A percentile compares a stretch with the other conserved stretches of the same genome.
Evolutionary conservation across 2,113 vertebrate genomes (phyloP).

Genomic region (Hippocampus mohnikei): DNA sequence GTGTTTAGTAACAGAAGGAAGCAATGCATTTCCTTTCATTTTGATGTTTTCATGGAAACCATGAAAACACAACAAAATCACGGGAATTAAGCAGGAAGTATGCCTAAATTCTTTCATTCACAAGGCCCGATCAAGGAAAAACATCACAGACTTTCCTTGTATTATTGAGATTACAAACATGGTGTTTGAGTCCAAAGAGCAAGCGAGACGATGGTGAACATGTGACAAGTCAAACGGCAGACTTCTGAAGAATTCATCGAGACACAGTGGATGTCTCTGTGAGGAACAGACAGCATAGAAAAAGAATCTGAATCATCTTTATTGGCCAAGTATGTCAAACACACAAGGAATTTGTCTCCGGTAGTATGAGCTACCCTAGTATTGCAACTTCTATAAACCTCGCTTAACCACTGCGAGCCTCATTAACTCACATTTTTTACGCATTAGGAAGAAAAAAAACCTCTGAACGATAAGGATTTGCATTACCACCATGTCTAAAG

Average conservation of each 20-base stretch:
- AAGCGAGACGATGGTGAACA: conserved; percentile 29
- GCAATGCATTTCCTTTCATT: conserved; percentile 31
- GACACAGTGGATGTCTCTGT: conserved; percentile 59
- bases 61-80: conserved; percentile 25
- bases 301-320: conserved; percentile 2
- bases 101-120: conserved; percentile 57
- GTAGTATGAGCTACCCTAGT: too few relatives aligned
- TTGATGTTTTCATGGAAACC: conserved; percentile 29
- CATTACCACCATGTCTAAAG: neutral
- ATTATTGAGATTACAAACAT: conserved; percentile 43
- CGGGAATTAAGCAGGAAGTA: conserved; percentile 39
- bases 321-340: too few relatives aligned
- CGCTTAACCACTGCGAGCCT: conserved; percentile 13
- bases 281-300: conserved; percentile 39
- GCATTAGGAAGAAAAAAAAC: too few relatives aligned
- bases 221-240: conserved; percentile 54
- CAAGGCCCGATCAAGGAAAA: conserved; percentile 52
- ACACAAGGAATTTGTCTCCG: too few relatives aligned
- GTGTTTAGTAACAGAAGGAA: conserved; percentile 9
- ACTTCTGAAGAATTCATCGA: conserved; percentile 45
- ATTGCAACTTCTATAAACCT: neutral
- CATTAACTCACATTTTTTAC: neutral
- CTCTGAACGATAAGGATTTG: neutral
- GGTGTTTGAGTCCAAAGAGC: conserved; percentile 33
- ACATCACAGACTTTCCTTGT: conserved; percentile 38